Evolutionary conservation across 2,797 vertebrate species (phyloP).

Genomic region (Sebastes iracundus): DNA sequence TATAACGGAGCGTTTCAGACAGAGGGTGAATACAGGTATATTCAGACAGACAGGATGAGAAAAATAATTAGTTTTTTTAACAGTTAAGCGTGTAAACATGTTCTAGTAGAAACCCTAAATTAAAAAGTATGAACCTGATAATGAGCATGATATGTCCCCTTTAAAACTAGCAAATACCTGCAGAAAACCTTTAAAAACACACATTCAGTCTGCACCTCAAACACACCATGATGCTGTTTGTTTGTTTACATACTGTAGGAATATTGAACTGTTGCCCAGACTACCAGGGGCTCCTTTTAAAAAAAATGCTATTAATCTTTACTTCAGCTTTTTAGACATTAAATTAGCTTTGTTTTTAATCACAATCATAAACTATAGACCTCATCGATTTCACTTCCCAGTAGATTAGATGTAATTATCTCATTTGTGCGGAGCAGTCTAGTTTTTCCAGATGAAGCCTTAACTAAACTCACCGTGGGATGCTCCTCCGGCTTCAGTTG

Average conservation of each 20-base stretch:
- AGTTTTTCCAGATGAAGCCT: background rate
- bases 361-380: background rate
- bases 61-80: too few relatives aligned
- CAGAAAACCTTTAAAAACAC: background rate
- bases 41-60: too few relatives aligned
- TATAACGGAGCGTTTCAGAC: too few relatives aligned
- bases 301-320: background rate
- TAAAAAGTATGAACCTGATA: background rate
- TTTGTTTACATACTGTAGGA: slow-evolving; percentile 21
- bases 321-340: background rate
- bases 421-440: too few relatives aligned
- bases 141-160: background rate
- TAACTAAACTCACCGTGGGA: slow-evolving; percentile 53
- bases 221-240: background rate
- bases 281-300: background rate
- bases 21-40: too few relatives aligned
- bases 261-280: slow-evolving; percentile 1
- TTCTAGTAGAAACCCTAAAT: background rate
- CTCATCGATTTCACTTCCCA: background rate
- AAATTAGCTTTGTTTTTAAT: background rate
- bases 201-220: background rate
- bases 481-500: slow-evolving; percentile 2
- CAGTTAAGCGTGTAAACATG: background rate
- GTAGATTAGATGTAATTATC: background rate
- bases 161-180: background rate